These are phyloP conservation scores for Cebidichthys violaceus DNA, from an alignment of 2,113 vertebrate genomes.

Conservation along the genomic window DNA sequence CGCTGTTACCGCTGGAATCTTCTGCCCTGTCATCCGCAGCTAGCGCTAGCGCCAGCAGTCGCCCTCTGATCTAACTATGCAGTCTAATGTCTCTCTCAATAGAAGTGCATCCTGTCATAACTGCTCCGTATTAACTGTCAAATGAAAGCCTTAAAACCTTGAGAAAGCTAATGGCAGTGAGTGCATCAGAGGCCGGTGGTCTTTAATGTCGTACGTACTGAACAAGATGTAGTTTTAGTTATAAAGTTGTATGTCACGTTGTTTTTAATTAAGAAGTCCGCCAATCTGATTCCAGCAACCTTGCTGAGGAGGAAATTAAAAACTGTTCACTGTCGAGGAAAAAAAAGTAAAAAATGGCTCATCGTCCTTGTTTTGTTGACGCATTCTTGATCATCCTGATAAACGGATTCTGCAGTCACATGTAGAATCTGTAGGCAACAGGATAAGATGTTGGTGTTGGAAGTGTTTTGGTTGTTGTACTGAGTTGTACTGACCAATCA, in stretches of 20 bases:
- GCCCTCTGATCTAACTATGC: conserved; percentile 16
- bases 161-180: background rate
- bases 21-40: conserved; percentile 41
- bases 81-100: conserved; percentile 17
- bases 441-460: too few relatives aligned
- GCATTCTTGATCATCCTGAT: background rate
- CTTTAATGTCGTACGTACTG: background rate
- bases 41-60: background rate
- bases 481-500: background rate
- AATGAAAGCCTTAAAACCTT: background rate
- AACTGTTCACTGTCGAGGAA: background rate
- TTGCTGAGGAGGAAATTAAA: background rate
- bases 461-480: background rate
- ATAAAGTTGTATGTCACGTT: background rate
- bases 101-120: conserved; percentile 24
- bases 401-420: background rate
- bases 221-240: background rate
- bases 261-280: background rate
- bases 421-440: too few relatives aligned
- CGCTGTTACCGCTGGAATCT: conserved; percentile 53
- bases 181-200: background rate
- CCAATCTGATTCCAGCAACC: background rate
- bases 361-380: too few relatives aligned
- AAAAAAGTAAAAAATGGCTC: too few relatives aligned
- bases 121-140: background rate